These are phyloP conservation scores for Dipodomys stephensi DNA, from an alignment of 2,113 vertebrate genomes.

Conservation along the genomic window DNA sequence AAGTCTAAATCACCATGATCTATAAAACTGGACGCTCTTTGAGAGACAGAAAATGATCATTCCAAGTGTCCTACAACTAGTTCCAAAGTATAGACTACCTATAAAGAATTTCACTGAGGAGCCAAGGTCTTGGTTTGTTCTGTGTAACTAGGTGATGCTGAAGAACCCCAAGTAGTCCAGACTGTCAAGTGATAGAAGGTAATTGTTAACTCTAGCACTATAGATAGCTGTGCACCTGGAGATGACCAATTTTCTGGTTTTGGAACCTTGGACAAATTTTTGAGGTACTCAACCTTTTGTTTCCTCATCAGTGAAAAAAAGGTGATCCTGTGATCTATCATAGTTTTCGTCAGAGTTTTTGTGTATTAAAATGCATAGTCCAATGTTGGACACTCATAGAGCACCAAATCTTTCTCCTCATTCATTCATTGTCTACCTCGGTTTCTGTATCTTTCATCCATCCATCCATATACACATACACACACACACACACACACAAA, in stretches of 20 bases:
- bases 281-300: neutral
- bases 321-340: neutral
- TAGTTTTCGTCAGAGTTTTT: neutral
- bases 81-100: neutral
- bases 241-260: neutral
- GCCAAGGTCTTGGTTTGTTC: neutral
- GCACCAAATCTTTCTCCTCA: neutral
- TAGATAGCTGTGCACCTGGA: neutral
- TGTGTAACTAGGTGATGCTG: neutral
- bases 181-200: neutral
- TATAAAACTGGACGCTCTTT: neutral
- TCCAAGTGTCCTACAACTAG: neutral
- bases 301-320: neutral
- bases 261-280: neutral
- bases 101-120: neutral
- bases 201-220: too few species aligned
- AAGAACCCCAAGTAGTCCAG: neutral
- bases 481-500: too few species aligned
- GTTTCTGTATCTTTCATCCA: fast-evolving
- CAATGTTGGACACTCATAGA: neutral
- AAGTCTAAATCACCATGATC: neutral
- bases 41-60: neutral
- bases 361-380: neutral
- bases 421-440: neutral
- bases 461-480: too few species aligned